Conservation (phyloP, 2,113 vertebrate genomes). For the Amphiprion percula region DNA sequence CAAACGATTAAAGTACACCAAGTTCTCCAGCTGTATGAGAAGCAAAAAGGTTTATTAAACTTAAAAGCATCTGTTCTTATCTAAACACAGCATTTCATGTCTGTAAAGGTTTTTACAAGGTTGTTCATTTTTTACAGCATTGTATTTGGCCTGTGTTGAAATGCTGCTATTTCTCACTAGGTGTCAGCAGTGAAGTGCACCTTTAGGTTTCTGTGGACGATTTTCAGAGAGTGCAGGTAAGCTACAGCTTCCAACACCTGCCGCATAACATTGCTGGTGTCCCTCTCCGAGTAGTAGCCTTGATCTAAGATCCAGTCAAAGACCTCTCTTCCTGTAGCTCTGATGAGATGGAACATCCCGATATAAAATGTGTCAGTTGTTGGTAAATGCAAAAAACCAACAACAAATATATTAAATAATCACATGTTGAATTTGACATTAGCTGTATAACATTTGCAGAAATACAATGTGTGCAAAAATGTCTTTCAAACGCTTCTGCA, state of each 20-base stretch:
- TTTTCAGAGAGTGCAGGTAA: slow-evolving; percentile 96
- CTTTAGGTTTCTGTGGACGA: slow-evolving; percentile 98
- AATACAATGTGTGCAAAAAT: slow-evolving; percentile 1
- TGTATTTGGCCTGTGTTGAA: slow-evolving; percentile 24
- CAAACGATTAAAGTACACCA: slow-evolving; percentile 97
- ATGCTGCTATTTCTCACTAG: slow-evolving; percentile 56
- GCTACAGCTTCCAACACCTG: slow-evolving; percentile 97
- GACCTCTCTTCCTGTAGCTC: slow-evolving; percentile 96
- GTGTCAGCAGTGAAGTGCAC: slow-evolving; percentile 79
- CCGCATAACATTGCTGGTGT: slow-evolving; percentile 98
- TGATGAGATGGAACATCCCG: slow-evolving; percentile 64
- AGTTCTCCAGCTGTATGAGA: slow-evolving; percentile 91
- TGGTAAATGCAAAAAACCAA: not conserved
- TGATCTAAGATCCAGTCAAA: slow-evolving; percentile 99
- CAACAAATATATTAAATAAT: too few relatives aligned
- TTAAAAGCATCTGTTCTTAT: not conserved
- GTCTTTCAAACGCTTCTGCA: slow-evolving; percentile 22
- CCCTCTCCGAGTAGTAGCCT: slow-evolving; percentile 97
- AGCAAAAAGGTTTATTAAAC: slow-evolving; percentile 7
- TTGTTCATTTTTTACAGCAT: not conserved
- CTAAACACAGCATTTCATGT: not conserved
- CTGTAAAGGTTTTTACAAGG: not conserved
- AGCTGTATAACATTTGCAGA: not conserved
- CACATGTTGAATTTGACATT: slow-evolving; percentile 22
- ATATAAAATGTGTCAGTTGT: slow-evolving; percentile 18